phyloP scores from a whole-genome alignment of 2,113 vertebrate genomes.

The Alethe castanea region DNA sequence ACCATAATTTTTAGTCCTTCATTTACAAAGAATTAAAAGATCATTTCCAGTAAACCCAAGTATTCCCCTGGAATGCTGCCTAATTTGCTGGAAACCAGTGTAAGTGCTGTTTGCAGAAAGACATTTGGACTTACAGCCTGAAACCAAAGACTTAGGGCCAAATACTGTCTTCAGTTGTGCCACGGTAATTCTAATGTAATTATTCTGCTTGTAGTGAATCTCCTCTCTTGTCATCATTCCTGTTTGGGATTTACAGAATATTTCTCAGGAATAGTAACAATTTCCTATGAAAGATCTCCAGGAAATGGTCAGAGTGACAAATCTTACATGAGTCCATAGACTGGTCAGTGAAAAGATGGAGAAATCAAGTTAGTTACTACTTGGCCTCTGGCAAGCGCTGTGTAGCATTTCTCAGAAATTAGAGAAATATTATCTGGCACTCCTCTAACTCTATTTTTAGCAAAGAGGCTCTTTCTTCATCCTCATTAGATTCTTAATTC shows the following conservation, averaged over 20 bases:
- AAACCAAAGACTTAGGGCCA: background rate
- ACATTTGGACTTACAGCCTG: background rate
- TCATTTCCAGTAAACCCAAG: slow-evolving; percentile 51
- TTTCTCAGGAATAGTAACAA: background rate
- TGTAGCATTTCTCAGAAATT: background rate
- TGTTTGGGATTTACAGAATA: background rate
- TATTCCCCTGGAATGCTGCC: slow-evolving; percentile 37
- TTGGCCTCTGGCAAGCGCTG: background rate
- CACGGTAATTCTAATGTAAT: background rate
- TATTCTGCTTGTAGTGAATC: background rate
- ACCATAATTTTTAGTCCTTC: slow-evolving; percentile 34
- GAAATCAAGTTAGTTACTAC: background rate
- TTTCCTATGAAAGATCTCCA: background rate
- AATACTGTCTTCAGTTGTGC: background rate
- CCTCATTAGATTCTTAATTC: background rate
- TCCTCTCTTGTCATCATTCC: background rate
- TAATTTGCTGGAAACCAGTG: slow-evolving; percentile 26
- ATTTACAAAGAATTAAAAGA: slow-evolving; percentile 42
- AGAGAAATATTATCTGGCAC: background rate
- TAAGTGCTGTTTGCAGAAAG: slow-evolving; percentile 41
- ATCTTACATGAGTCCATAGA: background rate
- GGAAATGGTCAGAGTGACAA: background rate
- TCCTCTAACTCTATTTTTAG: background rate
- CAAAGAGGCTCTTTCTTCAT: background rate
- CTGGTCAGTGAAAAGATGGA: background rate